phyloP scores from a whole-genome alignment of 2,888 invertebrate genomes.

The Nephrocerus scutellatus region DNA sequence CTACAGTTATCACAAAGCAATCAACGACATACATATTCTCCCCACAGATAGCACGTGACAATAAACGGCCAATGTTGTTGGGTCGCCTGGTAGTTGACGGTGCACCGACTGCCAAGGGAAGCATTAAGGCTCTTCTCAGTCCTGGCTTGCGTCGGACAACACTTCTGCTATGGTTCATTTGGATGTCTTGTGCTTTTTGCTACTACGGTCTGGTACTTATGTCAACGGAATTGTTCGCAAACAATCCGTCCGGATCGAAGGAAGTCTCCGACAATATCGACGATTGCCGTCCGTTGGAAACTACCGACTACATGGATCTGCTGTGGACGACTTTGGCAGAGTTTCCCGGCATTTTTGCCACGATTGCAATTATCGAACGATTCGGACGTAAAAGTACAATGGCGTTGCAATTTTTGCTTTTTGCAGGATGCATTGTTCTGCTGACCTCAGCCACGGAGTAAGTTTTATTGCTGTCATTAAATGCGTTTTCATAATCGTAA shows the following conservation, averaged over 20 bases:
- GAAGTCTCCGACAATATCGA: conserved; percentile 43
- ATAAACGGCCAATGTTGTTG: conserved; percentile 79
- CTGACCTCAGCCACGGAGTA: conserved; percentile 66
- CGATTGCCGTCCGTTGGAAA: conserved; percentile 65
- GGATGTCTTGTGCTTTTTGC: conserved; percentile 91
- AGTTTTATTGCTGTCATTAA: conserved; percentile 32
- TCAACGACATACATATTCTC: not conserved
- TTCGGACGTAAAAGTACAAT: conserved; percentile 88
- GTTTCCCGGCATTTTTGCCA: conserved; percentile 86
- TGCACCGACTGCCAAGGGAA: conserved; percentile 54
- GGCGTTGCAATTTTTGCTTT: conserved; percentile 85
- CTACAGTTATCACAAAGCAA: not conserved
- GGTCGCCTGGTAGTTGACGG: conserved; percentile 79
- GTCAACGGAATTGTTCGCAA: conserved; percentile 79
- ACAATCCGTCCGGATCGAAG: conserved; percentile 25
- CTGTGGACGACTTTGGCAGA: conserved; percentile 91
- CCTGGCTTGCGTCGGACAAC: conserved; percentile 79
- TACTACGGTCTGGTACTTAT: conserved; percentile 92
- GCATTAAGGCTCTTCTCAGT: conserved; percentile 64
- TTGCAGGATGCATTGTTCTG: conserved; percentile 68
- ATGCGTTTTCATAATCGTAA: not conserved
- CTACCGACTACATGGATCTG: conserved; percentile 85
- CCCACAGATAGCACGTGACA: conserved; percentile 69
- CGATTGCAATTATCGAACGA: conserved; percentile 81
- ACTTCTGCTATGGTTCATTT: conserved; percentile 84